Conservation (phyloP, 2,797 vertebrate genomes). For the Triplophysa bombifrons region DNA sequence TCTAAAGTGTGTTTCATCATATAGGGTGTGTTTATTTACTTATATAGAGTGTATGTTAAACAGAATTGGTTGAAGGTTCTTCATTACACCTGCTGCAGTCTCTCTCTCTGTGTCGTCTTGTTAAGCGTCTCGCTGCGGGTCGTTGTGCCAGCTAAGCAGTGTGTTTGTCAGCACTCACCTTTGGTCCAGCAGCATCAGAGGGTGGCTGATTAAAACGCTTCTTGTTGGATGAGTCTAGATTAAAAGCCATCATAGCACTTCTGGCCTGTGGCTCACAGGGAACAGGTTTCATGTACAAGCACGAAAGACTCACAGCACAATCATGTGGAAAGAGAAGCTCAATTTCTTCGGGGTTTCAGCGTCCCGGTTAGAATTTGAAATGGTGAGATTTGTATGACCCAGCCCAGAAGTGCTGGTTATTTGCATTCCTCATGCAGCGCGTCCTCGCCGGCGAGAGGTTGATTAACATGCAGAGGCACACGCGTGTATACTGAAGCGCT, state of each 20-base stretch:
- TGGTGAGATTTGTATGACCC: conserved; percentile 18
- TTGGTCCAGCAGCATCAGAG: conserved; percentile 27
- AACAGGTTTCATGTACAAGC: background rate
- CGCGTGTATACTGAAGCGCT: conserved; percentile 21
- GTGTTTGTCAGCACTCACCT: conserved; percentile 16
- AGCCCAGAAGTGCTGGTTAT: conserved; percentile 15
- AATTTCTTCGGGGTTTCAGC: conserved; percentile 17
- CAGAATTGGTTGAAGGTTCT: too few relatives aligned
- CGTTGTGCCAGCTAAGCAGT: background rate
- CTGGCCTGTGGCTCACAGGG: background rate
- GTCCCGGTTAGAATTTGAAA: background rate
- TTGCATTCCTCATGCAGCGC: conserved; percentile 43
- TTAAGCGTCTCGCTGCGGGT: background rate
- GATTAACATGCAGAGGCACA: conserved; percentile 59
- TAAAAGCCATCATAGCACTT: conserved; percentile 18
- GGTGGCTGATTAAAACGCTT: conserved; percentile 52
- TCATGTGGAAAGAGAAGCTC: background rate
- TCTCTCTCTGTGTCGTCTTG: background rate
- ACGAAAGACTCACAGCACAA: background rate
- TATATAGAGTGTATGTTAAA: too few relatives aligned
- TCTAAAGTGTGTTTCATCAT: background rate
- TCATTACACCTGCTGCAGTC: background rate
- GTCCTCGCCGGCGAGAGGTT: conserved; percentile 38
- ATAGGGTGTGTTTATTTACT: too few relatives aligned
- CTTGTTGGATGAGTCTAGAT: conserved; percentile 39